A percentile compares a stretch with the other conserved stretches of the same genome.
These are phyloP conservation scores for Dusona sp. DNA, from an alignment of 2,888 invertebrate genomes.

Conservation along the genomic window DNA sequence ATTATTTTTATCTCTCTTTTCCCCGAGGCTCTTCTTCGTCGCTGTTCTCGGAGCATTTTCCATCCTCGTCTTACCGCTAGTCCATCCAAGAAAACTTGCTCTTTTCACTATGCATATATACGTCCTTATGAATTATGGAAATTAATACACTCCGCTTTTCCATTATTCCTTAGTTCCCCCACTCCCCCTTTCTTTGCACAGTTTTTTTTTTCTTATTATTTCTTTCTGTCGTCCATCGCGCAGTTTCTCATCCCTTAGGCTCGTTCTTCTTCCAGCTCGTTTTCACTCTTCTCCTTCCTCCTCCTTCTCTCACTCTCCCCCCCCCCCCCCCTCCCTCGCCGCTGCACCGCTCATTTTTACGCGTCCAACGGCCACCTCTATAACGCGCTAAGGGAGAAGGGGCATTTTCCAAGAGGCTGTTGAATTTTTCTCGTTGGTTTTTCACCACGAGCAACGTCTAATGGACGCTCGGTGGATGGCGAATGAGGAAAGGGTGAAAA, in stretches of 20 bases:
- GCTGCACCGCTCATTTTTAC: conserved; percentile 35
- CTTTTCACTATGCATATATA: conserved; percentile 59
- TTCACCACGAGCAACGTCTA: conserved; percentile 51
- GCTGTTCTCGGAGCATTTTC: conserved; percentile 37
- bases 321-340: conserved; percentile 59
- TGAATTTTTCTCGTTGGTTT: conserved; percentile 49
- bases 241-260: conserved; percentile 48
- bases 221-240: conserved; percentile 61
- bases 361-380: conserved; percentile 31
- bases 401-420: conserved; percentile 27
- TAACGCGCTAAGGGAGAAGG: conserved; percentile 27
- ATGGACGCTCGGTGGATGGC: conserved; percentile 59
- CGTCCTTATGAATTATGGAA: conserved; percentile 73
- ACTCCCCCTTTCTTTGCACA: conserved; percentile 38
- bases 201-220: conserved; percentile 48
- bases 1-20: conserved; percentile 22
- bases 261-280: conserved; percentile 74
- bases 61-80: conserved; percentile 52
- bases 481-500: conserved; percentile 41
- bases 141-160: conserved; percentile 73
- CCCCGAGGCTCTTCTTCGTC: conserved; percentile 29
- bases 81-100: conserved; percentile 49
- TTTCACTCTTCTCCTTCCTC: conserved; percentile 41
- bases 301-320: conserved; percentile 62
- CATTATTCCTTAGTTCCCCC: conserved; percentile 61